Evolutionary conservation across 2,888 invertebrate species (phyloP), one percentile per base, ranked within the genome.

Genomic region (Dryobotodes eremita): DNA sequence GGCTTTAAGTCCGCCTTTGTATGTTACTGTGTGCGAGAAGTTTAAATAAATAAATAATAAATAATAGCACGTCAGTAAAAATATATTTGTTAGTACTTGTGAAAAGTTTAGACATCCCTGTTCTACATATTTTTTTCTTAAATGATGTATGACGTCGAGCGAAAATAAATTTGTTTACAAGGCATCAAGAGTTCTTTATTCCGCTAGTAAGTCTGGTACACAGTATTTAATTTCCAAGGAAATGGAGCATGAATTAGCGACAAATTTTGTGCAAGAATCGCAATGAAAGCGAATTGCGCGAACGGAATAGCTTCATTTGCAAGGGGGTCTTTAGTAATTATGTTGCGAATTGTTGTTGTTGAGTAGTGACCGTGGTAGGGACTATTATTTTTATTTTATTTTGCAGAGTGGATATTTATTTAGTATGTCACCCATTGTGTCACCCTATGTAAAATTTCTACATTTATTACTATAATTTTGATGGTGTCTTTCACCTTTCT

Each of bases 261-360:
- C 86, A 71, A 89, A 88, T 86, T 88, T 79, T 55, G 80, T 83
- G 83, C 80, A 80, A 88, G 86, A 87, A 89, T 89, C 83, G 80
- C 82, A 88, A 89, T 87, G 87, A 83, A 89, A 88, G 89, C 74
- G 81, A 89, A 90, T 89, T 85, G 71, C 72, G 78, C 81, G 83
- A 86, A 89, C 88, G 86, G 84, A 89, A 88, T 79, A 73, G 82
- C 86, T 87, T 85, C 71, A 89, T 89, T 92, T 85, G 83, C 71
- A 75, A 88, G 88, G 82, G 81, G 71, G 31, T 75, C 71, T 71
- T 59, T 62, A 65, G 50, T 53, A 71, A 74, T 82, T 77, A 71
- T 74, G 55, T 71, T 71, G 20, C 4, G 61, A 73, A 61, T 73
- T n/a, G 59, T 53, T 57, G 75, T 31, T 85, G 36, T 80, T 78